phyloP scores from a whole-genome alignment of 2,888 invertebrate species.

The Euplagia quadripunctaria region DNA sequence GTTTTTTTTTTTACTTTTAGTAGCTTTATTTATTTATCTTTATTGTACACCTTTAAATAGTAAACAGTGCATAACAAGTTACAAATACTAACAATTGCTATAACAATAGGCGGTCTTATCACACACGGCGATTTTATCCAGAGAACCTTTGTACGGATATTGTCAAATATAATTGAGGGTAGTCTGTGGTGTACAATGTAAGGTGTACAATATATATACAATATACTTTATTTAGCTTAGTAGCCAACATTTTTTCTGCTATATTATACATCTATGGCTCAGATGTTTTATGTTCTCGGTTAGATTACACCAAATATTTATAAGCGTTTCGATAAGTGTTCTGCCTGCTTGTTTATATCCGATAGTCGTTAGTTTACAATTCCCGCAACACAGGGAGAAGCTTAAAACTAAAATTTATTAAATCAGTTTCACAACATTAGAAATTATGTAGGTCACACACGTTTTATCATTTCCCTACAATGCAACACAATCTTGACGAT shows the following conservation, averaged over 20 bases:
- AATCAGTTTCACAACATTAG: not conserved
- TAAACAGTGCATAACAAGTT: too few relatives aligned
- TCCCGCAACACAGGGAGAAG: not conserved
- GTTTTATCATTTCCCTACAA: not conserved
- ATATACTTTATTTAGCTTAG: too few relatives aligned
- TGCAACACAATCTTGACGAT: not conserved
- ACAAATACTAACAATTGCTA: too few relatives aligned
- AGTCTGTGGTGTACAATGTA: too few relatives aligned
- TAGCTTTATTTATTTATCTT: not conserved
- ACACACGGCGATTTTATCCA: too few relatives aligned
- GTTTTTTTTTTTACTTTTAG: not conserved
- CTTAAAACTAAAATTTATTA: not conserved
- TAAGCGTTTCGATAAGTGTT: not conserved
- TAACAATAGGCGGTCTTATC: too few relatives aligned
- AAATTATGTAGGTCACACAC: not conserved
- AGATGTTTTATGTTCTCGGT: not conserved
- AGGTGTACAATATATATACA: too few relatives aligned
- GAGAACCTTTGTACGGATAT: too few relatives aligned
- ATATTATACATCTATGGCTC: not conserved
- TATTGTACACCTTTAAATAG: too few relatives aligned
- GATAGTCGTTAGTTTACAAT: not conserved
- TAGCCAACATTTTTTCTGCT: too few relatives aligned
- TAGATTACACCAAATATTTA: too few relatives aligned
- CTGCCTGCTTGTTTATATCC: not conserved
- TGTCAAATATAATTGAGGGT: too few relatives aligned